These are phyloP conservation scores for Nomia melanderi DNA, from an alignment of 1,140 invertebrate genomes.

Conservation along the genomic window DNA sequence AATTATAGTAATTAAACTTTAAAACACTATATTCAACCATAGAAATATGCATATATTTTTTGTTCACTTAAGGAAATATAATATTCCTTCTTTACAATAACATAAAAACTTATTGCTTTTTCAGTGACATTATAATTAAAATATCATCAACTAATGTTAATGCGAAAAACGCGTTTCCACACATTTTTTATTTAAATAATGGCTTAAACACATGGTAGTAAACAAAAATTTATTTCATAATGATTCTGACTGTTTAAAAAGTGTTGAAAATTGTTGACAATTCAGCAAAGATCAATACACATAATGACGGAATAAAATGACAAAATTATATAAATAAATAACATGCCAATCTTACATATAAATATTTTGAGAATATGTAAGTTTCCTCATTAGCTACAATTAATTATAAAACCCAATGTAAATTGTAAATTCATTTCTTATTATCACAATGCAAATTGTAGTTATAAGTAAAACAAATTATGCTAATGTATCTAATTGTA, in stretches of 20 bases:
- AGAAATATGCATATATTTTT: not conserved
- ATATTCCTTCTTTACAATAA: constrained; percentile 15
- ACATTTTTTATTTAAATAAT: no score
- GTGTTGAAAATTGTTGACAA: constrained; percentile 51
- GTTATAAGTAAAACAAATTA: constrained; percentile 50
- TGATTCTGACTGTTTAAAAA: constrained; percentile 24
- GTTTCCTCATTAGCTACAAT: constrained; percentile 77
- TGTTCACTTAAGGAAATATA: not conserved
- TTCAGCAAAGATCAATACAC: constrained; percentile 10
- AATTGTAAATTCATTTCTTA: constrained; percentile 66
- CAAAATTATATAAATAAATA: constrained; percentile 11
- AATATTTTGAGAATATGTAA: constrained; percentile 76
- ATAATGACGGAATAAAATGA: constrained; percentile 40
- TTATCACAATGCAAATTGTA: constrained; percentile 63
- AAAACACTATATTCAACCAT: not conserved
- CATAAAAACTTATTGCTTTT: constrained; percentile 1
- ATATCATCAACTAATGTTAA: not conserved
- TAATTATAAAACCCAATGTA: constrained; percentile 68
- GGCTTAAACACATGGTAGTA: not conserved
- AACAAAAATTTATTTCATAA: not conserved
- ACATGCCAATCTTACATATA: constrained; percentile 22
- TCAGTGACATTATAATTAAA: constrained; percentile 20
- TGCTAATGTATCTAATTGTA: constrained; percentile 19
- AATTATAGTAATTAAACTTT: not conserved
- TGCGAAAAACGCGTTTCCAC: not conserved